Evolutionary conservation across 2,888 invertebrate species (phyloP), one percentile per base, ranked within the genome.

Genomic region (Scaptomyza reducta): DNA sequence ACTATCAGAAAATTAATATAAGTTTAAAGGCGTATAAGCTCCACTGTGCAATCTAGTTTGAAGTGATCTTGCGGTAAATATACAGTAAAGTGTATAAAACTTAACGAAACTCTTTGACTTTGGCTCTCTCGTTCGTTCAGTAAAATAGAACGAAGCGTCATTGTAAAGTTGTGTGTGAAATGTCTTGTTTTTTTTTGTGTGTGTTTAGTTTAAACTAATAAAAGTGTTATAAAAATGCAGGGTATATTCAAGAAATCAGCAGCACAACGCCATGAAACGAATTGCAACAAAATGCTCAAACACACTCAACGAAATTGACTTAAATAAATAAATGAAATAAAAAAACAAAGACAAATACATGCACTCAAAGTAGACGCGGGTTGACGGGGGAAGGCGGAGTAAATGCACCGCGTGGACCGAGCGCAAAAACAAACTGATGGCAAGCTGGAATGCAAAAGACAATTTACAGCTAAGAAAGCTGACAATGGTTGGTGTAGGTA

Each of bases 221-320:
- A 27, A 27, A 27, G 13, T 35, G 14, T 38, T 9, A 1, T 22
- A 22, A 22, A 3, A 22, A 22, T 22, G 22, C 22, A 65, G 56
- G 61, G 62, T 47, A 63, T 51, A 35, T 14, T 44, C 29, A 64
- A 14, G 45, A 55, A 58, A 62, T 10, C 10, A 9, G 3, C 31
- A 31, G 41, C 25, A 56, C 64, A 62, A 75, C 69, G 50, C 63
- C 71, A 58, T 53, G 5, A 68, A 77, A 79, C 77, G 64, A 85
- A 84, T 75, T 85, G 82, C 77, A 77, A 75, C 85, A 82, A 82
- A 85, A 85, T 82, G 82, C 64, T 82, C 77, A 74, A 85, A 82
- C 75, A 82, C 82, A 85, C 82, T 83, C 85, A 82, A 63, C 85
- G 59, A 82, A 83, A 85, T 85, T 83, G 83, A 75, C 86, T 83